Conservation (phyloP, 2,113 vertebrate species). For the Ardeotis arabs region DNA sequence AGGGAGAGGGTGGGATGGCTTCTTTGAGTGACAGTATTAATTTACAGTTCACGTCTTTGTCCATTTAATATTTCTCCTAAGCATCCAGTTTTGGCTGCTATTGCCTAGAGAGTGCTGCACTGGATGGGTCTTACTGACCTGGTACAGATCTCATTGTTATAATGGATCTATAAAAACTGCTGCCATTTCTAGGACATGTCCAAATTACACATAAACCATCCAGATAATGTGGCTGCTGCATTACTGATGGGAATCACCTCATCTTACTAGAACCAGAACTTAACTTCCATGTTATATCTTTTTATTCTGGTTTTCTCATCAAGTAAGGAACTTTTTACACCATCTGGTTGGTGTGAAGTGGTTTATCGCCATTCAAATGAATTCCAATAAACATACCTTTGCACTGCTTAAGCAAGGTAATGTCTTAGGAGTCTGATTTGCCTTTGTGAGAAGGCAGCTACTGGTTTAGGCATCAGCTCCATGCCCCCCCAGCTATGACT, state of each 20-base stretch:
- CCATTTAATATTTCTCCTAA: background rate
- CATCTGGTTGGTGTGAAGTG: background rate
- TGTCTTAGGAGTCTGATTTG: background rate
- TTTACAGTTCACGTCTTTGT: background rate
- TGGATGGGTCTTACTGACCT: conserved; percentile 36
- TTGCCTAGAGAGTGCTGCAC: background rate
- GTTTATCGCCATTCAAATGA: background rate
- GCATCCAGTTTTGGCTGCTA: background rate
- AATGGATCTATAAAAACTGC: background rate
- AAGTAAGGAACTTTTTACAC: background rate
- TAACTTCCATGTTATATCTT: background rate
- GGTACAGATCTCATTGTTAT: background rate
- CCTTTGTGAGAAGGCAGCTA: background rate
- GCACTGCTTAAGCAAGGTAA: background rate
- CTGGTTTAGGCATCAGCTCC: background rate
- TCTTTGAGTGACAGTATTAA: background rate
- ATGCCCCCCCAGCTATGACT: background rate
- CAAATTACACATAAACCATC: background rate
- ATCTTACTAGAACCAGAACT: background rate
- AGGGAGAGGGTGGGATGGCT: background rate
- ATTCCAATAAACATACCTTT: background rate
- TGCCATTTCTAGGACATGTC: background rate
- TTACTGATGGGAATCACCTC: background rate
- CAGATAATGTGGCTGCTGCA: background rate
- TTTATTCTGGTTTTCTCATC: background rate